phyloP scores from a whole-genome alignment of 2,888 invertebrate species.

The Didymodactylos carnosus region DNA sequence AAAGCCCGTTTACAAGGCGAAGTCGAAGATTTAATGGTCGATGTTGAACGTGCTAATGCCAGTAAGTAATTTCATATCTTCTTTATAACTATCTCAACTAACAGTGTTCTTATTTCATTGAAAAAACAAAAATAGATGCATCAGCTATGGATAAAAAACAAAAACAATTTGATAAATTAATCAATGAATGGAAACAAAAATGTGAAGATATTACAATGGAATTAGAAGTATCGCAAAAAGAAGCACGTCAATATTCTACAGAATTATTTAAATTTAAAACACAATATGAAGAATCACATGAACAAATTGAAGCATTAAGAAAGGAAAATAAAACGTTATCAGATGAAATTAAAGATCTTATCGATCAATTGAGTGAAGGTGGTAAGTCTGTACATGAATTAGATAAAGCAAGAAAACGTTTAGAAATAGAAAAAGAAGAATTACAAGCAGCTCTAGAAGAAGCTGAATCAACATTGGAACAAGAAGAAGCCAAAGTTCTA shows the following conservation, averaged over 20 bases:
- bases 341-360: conserved; percentile 94
- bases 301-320: conserved; percentile 86
- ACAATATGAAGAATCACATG: conserved; percentile 86
- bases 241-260: conserved; percentile 96
- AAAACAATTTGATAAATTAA: conserved; percentile 98
- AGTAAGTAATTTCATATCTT: conserved; percentile 22
- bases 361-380: conserved; percentile 98
- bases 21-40: conserved; percentile 88
- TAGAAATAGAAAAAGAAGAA: conserved; percentile 98
- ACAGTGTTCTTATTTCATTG: not conserved
- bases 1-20: conserved; percentile 76
- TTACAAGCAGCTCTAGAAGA: conserved; percentile 95
- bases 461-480: conserved; percentile 94
- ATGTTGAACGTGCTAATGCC: conserved; percentile 83
- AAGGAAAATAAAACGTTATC: conserved; percentile 85
- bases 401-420: conserved; percentile 89
- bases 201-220: conserved; percentile 85
- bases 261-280: conserved; percentile 95
- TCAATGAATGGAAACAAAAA: conserved; percentile 99
- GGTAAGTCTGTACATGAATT: conserved; percentile 98
- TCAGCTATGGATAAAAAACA: conserved; percentile 92
- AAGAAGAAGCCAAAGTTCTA: conserved; percentile 81
- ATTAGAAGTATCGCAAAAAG: conserved; percentile 93
- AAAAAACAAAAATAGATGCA: conserved; percentile 38
- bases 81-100: not conserved